Evolutionary conservation across 1,140 invertebrate genomes (phyloP), one percentile per base, ranked within the genome.

Genomic region (Delia radicum): DNA sequence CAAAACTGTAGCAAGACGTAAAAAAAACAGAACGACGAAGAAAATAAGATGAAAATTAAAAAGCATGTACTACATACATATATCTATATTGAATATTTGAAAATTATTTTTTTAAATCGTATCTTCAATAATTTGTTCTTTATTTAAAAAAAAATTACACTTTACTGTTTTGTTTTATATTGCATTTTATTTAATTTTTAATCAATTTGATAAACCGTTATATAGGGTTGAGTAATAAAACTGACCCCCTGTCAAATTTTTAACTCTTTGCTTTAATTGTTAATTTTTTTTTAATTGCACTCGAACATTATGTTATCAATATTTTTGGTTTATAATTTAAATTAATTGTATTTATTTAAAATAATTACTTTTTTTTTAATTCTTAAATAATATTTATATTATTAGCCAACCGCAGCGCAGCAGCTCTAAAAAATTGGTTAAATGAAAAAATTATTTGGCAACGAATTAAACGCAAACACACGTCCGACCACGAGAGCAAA

Each of bases 331-430:
- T 27, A 26, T 48, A 5, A 31, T 74, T 15, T 21, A 18, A 62
- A 62, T 74, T 48, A n/a, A 27, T 48, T 55, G 3, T 3, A 31
- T 2, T 28, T 65, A 24, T 33, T 13, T 33, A 24, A 73, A 55
- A 33, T 28, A 29, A 31, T 37, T 63, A 74, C 29, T 62, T 74
- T 62, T 15, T 74, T 62, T 74, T 48, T 62, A 28, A 2, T 12
- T 62, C 15, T 33, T 28, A 62, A 33, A 74, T 37, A 28, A n/a
- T 31, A 29, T 74, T 62, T 74, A 33, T 33, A 74, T 37, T 74
- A 62, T 63, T 62, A 37, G 73, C 73, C 73, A 63, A 74, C 73
- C 73, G 73, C 73, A 74, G 29, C 73, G 73, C 73, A 74, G 73
- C 73, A 74, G 73, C 73, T 74, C 73, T 62, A 33, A 61, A 61